phyloP scores from a whole-genome alignment of 2,888 invertebrate species.

The Archips xylosteana region DNA sequence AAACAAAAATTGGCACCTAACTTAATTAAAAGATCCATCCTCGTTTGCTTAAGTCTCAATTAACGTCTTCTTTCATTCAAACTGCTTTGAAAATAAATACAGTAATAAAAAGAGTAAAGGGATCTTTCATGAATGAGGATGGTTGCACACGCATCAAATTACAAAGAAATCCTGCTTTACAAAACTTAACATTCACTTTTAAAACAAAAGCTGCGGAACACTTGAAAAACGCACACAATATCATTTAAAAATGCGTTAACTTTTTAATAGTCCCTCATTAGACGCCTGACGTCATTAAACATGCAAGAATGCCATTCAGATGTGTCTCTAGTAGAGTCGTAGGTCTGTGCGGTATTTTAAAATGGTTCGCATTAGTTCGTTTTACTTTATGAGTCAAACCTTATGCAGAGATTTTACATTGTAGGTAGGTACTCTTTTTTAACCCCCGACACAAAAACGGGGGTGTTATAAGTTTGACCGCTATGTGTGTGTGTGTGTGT shows the following conservation, averaged over 20 bases:
- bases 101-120: no score
- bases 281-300: slow-evolving; percentile 80
- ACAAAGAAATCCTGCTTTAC: not conserved
- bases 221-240: slow-evolving; percentile 37
- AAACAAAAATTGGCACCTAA: no score
- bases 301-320: slow-evolving; percentile 83
- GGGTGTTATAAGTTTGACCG: no score
- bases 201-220: not conserved
- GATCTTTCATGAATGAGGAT: not conserved
- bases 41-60: no score
- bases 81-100: not conserved
- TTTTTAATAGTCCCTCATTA: slow-evolving; percentile 77
- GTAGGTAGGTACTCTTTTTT: no score
- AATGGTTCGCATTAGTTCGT: slow-evolving; percentile 13
- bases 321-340: slow-evolving; percentile 69
- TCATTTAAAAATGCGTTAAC: slow-evolving; percentile 44
- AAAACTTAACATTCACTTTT: not conserved
- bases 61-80: no score
- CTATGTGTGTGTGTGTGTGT: no score
- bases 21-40: no score
- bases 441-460: no score
- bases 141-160: not conserved
- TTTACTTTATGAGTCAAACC: not conserved
- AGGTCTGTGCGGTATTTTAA: slow-evolving; percentile 51
- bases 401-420: no score